Evolutionary conservation across 2,797 vertebrate species (phyloP), one percentile per base, ranked within the genome.

Genomic region (Artibeus jamaicensis): DNA sequence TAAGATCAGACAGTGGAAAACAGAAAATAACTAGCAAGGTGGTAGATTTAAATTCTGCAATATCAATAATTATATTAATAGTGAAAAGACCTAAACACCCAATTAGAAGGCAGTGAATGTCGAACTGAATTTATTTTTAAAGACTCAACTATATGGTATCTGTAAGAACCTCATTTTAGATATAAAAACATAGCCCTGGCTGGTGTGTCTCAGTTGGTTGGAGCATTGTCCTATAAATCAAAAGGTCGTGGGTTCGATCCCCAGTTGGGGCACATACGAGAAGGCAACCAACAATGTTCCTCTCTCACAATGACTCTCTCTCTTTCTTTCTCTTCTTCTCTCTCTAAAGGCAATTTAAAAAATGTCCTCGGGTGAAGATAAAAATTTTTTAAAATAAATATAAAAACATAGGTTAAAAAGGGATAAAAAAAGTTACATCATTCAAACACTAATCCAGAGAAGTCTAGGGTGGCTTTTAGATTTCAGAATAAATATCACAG

Each of bases 401-500:
- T 39, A 46, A 86, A 89, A 78, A 77, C 37, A 71, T 39, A 81
- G 32, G 19, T 77, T 88, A 44, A 94, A 79, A 94, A 76, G 59
- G 22, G 29, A 34, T 73, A 3, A 37, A 65, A 81, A 92, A 81
- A 48, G n/a, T 62, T 93, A 48, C 5, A 53, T 9, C 15, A 55
- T 4, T 67, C n/a, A 53, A 93, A 83, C 21, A 46, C 16, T 88
- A 44, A 68, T 29, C 34, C 70, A 76, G 82, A 92, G 55, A 83
- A 87, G 83, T 21, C 71, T 53, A 68, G 55, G 11, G 21, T 55
- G 24, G 44, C n/a, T 86, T 21, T 50, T n/a, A 87, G 37, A 53
- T 92, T 65, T 96, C 37, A 84, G 46, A 87, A 94, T 8, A 78
- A 91, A 42, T 57, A 74, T 62, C 74, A 68, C 18, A 89, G 34